phyloP scores from a whole-genome alignment of 2,797 vertebrate species.

The Sarcophilus harrisii region DNA sequence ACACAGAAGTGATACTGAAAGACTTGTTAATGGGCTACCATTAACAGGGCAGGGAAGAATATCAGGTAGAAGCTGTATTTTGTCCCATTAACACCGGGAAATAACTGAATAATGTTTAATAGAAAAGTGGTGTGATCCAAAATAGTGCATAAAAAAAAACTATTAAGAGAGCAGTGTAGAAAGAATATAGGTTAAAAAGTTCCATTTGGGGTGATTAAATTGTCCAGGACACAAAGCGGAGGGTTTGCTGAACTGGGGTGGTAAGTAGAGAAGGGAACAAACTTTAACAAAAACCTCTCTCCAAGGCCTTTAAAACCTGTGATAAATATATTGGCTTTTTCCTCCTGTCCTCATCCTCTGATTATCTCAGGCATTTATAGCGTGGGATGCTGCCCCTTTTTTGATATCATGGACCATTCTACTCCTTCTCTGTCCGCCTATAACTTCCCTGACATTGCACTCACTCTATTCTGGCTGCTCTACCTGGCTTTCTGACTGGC shows the following conservation, averaged over 20 bases:
- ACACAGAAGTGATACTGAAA: not conserved
- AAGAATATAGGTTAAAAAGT: not conserved
- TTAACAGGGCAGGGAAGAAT: not conserved
- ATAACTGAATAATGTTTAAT: not conserved
- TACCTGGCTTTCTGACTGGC: not conserved
- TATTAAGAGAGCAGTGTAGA: not conserved
- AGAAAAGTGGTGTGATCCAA: not conserved
- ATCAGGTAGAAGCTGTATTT: not conserved
- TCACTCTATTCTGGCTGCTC: not conserved
- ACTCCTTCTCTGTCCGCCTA: not conserved
- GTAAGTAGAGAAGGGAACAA: not conserved
- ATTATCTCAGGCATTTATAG: not conserved
- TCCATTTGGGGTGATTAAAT: not conserved
- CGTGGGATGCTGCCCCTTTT: not conserved
- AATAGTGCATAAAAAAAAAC: not conserved
- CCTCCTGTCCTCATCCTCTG: not conserved
- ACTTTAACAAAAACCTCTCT: not conserved
- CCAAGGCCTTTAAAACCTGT: not conserved
- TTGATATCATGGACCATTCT: not conserved
- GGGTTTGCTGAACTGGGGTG: not conserved
- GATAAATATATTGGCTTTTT: not conserved
- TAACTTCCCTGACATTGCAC: not conserved
- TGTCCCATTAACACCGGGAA: not conserved
- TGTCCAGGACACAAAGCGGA: not conserved
- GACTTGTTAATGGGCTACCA: not conserved